Base-by-base conservation (phyloP, 2,113 vertebrate species). In the Lasiurus cinereus region DNA sequence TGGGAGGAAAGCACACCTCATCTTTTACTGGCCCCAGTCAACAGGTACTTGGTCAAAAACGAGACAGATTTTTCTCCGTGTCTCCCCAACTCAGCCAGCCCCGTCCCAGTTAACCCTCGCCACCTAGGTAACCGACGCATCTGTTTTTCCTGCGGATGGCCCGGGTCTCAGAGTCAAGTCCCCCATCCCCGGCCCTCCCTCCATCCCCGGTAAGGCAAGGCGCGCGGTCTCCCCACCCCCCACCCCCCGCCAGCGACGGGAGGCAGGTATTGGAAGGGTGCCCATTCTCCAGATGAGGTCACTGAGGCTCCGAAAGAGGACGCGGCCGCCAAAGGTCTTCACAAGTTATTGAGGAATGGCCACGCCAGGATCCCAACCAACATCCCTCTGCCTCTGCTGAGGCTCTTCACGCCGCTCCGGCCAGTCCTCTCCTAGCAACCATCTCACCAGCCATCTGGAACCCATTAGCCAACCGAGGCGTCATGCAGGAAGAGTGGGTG, bases 281-380 rank as follows among this genome's bases (percentile, higher is more conserved):
- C 77, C 72, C 89, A 69, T 39, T 88, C 84, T 43, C n/a, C 36
- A 48, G 84, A 80, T 54, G 73, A 92, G 50, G 39, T 31, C 59
- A 39, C 91, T 69, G 70, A 95, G 33, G 19, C 48, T 78, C 64
- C 21, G 39, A 50, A 80, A 43, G 33, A n/a, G 19, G 56, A 72
- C 33, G 12, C 3, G 43, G 54, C 48, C 1, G 50, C 19, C 88
- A 83, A n/a, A 54, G 18, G 56, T 22, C 66, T 62, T 62, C 73
- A 18, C 8, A 8, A 70, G 52, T 29, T 31, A 59, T 54, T 9
- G 27, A 59, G 48, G 9, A 46, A 69, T 1, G 14, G 4, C 54
- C 56, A 46, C 83, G 62, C 80, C 33, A 46, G 84, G 15, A 69
- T 16, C 22, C 16, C 72, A 33, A 83, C 29, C 22, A 21, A 24